Conservation (phyloP, 2,113 vertebrate genomes). For the Myrmecophaga tridactyla region DNA sequence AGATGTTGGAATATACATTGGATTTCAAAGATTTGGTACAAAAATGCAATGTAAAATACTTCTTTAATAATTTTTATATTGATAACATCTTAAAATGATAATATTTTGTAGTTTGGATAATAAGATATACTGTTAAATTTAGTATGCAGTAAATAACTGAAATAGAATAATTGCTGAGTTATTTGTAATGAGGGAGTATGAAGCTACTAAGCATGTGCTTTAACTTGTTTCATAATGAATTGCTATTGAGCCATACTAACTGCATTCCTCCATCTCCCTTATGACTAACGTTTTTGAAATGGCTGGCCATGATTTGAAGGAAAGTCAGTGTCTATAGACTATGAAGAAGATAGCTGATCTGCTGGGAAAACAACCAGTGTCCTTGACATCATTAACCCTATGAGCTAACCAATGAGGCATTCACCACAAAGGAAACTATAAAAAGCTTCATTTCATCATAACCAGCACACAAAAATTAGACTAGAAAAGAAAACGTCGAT, state of each 20-base stretch:
- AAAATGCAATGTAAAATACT: not conserved
- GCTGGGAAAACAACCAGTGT: not conserved
- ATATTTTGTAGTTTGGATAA: slow-evolving; percentile 1
- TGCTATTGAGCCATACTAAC: not conserved
- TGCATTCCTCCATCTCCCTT: not conserved
- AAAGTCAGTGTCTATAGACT: slow-evolving; percentile 17
- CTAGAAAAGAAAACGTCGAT: not conserved
- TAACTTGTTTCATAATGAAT: not conserved
- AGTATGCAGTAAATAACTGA: not conserved
- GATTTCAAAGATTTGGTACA: not conserved
- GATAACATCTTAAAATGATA: not conserved
- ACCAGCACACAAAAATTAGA: not conserved
- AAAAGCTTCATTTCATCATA: slow-evolving; percentile 22
- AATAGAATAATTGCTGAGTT: not conserved
- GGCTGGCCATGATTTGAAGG: slow-evolving; percentile 8
- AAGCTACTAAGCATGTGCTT: not conserved
- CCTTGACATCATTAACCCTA: not conserved
- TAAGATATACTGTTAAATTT: not conserved
- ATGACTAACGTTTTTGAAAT: slow-evolving; percentile 41
- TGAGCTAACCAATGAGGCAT: not conserved
- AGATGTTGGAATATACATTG: not conserved
- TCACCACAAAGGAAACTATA: not conserved
- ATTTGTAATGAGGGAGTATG: not conserved
- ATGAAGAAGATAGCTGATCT: slow-evolving; percentile 18
- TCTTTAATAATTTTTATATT: slow-evolving; percentile 7